A percentile compares a stretch with the other conserved stretches of the same genome.
Evolutionary conservation across 1,140 invertebrate genomes (phyloP).

Genomic region (Diorhabda carinulata): DNA sequence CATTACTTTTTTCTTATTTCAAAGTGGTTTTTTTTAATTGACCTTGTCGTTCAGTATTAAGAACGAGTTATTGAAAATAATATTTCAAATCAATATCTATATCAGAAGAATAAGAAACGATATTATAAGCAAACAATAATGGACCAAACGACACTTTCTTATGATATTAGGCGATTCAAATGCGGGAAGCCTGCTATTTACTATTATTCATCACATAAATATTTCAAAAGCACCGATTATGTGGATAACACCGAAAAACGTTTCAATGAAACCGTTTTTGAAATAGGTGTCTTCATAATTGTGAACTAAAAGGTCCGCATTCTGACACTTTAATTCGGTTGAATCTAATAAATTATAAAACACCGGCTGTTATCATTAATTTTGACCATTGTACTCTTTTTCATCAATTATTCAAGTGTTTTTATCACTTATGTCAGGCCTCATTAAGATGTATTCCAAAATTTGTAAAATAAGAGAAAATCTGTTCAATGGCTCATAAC

Average conservation of each 20-base stretch:
- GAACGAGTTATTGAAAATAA: too few relatives aligned
- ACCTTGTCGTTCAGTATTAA: too few relatives aligned
- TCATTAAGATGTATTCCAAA: not conserved
- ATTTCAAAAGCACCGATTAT: slow-evolving; percentile 6
- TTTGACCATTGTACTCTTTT: not conserved
- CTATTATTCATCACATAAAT: slow-evolving; percentile 13
- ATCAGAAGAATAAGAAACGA: too few relatives aligned
- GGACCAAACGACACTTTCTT: not conserved
- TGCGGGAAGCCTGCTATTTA: slow-evolving; percentile 13
- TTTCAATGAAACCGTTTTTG: slow-evolving; percentile 6
- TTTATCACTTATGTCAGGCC: not conserved
- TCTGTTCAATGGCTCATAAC: not conserved
- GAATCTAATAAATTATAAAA: slow-evolving; percentile 1
- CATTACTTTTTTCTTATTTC: too few relatives aligned
- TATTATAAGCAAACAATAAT: not conserved
- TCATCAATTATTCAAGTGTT: not conserved
- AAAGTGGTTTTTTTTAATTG: too few relatives aligned
- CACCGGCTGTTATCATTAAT: not conserved
- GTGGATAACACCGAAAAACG: slow-evolving; percentile 3
- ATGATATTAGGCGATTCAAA: not conserved
- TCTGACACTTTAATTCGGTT: not conserved
- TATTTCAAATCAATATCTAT: too few relatives aligned
- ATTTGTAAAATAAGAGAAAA: not conserved
- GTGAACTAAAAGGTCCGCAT: slow-evolving; percentile 4
- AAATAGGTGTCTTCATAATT: slow-evolving; percentile 12